Base-by-base conservation (phyloP, 2,797 vertebrate genomes). In the Falco columbarius region DNA sequence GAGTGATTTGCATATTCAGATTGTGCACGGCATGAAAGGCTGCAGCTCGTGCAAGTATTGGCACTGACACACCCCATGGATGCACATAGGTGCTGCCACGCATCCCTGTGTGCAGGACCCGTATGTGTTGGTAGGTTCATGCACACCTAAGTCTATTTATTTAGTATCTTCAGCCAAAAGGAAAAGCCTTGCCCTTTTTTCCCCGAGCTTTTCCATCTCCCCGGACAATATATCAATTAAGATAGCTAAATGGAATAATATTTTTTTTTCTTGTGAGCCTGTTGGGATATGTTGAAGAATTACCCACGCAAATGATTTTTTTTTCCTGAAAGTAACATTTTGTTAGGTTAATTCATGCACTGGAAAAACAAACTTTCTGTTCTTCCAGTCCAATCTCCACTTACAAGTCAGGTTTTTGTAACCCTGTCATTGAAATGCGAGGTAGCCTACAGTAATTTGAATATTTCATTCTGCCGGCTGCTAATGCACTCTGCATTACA, bases 401-500 rank as follows among this genome's bases (percentile, higher is more conserved):
- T 95, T 95, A 92, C 97, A 94, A 97, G 97, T 97, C 91, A 55
- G 95, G 94, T 97, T 96, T 97, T 94, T 96, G 96, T 96, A 97
- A 98, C 97, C 96, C 97, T 96, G 96, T 97, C 97, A 95, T 97
- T 97, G 95, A 97, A 98, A 98, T 97, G 97, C 87, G 93, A 98
- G 97, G 97, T 98, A 97, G 98, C 98, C 98, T 97, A 97, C 95
- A 98, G 98, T 98, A 97, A 98, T 98, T 98, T 98, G 98, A 98
- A 98, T 98, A 97, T 98, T 98, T 98, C 98, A 98, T 98, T 98
- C 97, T 95, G 97, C 97, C 89, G 97, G 98, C 98, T 98, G 98
- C 97, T 96, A 95, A 94, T 97, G 97, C 97, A 96, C 98, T 98
- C 93, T 98, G 97, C 87, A 89, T 96, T 94, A 97, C 98, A 98